Evolutionary conservation across 2,113 vertebrate species (phyloP).

Genomic region (Scalopus aquaticus): DNA sequence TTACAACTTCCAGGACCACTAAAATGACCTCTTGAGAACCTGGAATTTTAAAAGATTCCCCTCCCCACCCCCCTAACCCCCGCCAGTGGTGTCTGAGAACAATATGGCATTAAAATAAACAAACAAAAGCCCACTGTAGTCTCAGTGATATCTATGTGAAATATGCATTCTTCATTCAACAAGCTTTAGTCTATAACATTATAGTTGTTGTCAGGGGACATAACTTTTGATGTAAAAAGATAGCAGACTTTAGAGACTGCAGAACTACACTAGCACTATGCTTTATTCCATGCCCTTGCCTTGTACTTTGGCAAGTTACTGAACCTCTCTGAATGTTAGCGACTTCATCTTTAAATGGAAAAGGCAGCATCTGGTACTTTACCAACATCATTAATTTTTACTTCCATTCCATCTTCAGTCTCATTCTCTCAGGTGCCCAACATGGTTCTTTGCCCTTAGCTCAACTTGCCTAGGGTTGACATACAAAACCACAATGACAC

Average conservation of each 20-base stretch:
- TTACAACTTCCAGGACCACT: slow-evolving; percentile 44
- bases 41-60: slow-evolving; percentile 48
- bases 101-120: slow-evolving; percentile 23
- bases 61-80: neutral
- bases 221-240: neutral
- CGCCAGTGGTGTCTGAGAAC: neutral
- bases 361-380: neutral
- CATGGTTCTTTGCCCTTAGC: neutral
- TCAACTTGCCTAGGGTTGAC: neutral
- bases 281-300: neutral
- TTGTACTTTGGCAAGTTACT: neutral
- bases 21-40: slow-evolving; percentile 38
- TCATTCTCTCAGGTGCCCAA: neutral
- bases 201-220: neutral
- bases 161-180: neutral
- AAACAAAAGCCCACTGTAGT: neutral
- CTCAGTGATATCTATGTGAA: neutral
- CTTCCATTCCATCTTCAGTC: neutral
- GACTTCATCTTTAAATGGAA: neutral
- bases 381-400: neutral
- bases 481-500: neutral
- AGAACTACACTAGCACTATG: neutral
- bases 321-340: neutral
- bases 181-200: neutral
- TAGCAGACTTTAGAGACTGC: neutral